A percentile compares a stretch with the other conserved stretches of the same genome.
Evolutionary conservation across 2,113 vertebrate genomes (phyloP).

Genomic region (Amazona vittata): DNA sequence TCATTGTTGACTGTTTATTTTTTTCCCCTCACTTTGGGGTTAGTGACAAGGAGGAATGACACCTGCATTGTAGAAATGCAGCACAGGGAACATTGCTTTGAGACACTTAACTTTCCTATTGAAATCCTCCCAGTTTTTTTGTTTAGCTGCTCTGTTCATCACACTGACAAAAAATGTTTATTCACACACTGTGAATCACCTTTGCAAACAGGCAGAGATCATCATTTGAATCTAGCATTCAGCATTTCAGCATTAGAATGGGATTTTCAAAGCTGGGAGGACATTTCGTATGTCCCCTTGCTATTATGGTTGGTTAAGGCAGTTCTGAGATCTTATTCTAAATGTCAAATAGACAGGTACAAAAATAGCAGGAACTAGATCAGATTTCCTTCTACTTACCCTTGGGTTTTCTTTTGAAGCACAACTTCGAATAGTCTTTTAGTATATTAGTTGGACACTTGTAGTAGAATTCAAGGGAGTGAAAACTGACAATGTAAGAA

Average conservation of each 20-base stretch:
- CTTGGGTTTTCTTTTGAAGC: conserved; percentile 18
- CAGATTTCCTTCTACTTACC: conserved; percentile 4
- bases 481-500: conserved; percentile 11
- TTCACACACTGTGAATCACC: neutral
- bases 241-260: neutral
- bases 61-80: neutral
- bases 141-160: neutral
- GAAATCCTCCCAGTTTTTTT: neutral
- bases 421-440: neutral
- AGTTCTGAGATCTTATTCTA: conserved; percentile 25
- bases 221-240: neutral
- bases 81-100: neutral
- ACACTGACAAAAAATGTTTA: neutral
- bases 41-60: neutral
- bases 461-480: neutral
- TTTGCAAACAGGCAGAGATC: conserved; percentile 33
- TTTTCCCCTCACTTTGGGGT: neutral
- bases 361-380: neutral
- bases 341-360: neutral
- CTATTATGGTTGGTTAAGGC: neutral
- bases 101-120: neutral
- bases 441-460: neutral
- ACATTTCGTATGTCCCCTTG: neutral
- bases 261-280: conserved; percentile 16
- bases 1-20: too few relatives aligned